Conservation (phyloP, 2,888 invertebrate species). For the Aleiodes leptofemur region DNA sequence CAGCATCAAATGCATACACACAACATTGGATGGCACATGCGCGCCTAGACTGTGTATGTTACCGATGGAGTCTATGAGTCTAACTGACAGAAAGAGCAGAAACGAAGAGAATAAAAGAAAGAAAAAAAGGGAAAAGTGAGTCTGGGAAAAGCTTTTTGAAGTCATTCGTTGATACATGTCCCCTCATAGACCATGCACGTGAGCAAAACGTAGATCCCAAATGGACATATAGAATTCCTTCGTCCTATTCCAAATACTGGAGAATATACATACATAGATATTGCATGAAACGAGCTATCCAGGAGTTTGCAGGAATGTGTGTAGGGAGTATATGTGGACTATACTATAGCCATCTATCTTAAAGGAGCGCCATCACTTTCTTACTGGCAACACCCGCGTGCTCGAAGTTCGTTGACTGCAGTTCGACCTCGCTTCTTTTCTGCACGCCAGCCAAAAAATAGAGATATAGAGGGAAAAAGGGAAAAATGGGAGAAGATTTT, state of each 20-base stretch:
- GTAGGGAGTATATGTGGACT: conserved; percentile 2
- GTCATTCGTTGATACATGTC: conserved; percentile 16
- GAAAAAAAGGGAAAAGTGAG: no score
- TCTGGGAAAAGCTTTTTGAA: conserved; percentile 23
- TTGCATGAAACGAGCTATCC: conserved; percentile 29
- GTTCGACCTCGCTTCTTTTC: not conserved
- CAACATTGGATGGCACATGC: not conserved
- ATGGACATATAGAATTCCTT: not conserved
- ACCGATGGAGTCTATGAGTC: not conserved
- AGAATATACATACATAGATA: not conserved
- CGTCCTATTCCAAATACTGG: not conserved
- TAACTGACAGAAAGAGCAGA: not conserved
- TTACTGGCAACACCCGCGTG: conserved; percentile 41
- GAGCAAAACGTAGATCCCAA: conserved; percentile 1
- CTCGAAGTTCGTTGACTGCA: conserved; percentile 39
- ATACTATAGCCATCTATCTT: conserved; percentile 42
- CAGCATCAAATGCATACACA: not conserved
- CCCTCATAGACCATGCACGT: not conserved
- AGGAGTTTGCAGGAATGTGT: conserved; percentile 22
- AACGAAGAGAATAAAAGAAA: conserved; percentile 19
- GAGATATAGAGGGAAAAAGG: not conserved
- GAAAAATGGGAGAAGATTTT: no score
- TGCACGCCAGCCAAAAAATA: conserved; percentile 24
- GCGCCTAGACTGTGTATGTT: not conserved
- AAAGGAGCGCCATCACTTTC: conserved; percentile 46